A percentile compares a stretch with the other conserved stretches of the same genome.
Conservation (phyloP, 2,113 vertebrate genomes). For the Sphaerodactylus townsendi region DNA sequence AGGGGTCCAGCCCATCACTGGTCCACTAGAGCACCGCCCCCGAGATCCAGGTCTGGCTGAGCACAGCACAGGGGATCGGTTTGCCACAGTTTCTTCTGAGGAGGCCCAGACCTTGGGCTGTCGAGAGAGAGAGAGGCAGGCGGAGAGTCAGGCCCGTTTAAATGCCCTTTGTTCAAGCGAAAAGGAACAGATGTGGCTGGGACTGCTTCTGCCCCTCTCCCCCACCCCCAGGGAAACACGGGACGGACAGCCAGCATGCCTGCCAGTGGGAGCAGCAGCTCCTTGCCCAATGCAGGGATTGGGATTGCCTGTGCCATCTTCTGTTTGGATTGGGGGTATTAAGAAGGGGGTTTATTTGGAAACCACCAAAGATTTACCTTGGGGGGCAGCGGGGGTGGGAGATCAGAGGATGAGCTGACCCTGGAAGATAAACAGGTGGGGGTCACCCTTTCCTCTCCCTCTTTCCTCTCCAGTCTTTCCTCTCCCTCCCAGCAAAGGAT, state of each 20-base stretch:
- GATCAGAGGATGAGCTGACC: conserved; percentile 49
- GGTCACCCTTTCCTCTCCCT: rapidly evolving
- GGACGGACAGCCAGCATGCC: neutral
- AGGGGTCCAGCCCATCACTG: conserved; percentile 56
- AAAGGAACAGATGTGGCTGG: neutral
- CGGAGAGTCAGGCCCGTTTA: rapidly evolving
- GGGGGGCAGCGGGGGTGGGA: conserved; percentile 86
- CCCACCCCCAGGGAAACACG: neutral
- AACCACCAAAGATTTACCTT: conserved; percentile 75
- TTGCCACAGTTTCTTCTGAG: conserved; percentile 38
- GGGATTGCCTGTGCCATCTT: neutral
- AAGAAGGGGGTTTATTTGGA: too few relatives aligned
- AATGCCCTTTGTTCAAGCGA: neutral
- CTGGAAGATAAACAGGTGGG: conserved; percentile 49
- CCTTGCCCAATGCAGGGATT: neutral
- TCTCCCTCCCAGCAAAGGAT: neutral
- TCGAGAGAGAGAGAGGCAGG: neutral
- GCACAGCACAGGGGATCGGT: conserved; percentile 4
- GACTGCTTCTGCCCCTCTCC: neutral
- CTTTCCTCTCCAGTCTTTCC: too few relatives aligned
- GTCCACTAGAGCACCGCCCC: conserved; percentile 82
- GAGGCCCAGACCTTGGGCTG: conserved; percentile 80
- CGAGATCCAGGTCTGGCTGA: conserved; percentile 63
- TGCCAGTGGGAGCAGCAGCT: neutral
- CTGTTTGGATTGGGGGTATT: too few relatives aligned